Percentiles rank a stretch among this genome's conserved stretches.
phyloP scores from a whole-genome alignment of 2,113 vertebrate genomes.

The Romanogobio albipinnatus region DNA sequence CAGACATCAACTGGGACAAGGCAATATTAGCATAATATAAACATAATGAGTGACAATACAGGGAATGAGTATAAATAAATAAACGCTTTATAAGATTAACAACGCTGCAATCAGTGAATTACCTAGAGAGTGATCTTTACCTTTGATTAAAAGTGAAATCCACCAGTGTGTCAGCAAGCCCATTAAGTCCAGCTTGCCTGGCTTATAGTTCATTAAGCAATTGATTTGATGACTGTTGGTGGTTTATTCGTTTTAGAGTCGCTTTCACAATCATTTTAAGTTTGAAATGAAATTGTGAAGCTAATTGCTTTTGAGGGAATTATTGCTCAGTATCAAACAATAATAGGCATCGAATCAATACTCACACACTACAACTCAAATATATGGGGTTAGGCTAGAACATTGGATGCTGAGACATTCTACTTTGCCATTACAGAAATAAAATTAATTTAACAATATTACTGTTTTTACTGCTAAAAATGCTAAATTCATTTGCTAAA shows the following conservation, averaged over 20 bases:
- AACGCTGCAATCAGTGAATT: conserved; percentile 26
- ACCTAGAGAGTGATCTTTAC: conserved; percentile 12
- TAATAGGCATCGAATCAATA: not conserved
- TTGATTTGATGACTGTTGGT: conserved; percentile 26
- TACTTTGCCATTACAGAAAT: not conserved
- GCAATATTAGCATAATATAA: conserved; percentile 55
- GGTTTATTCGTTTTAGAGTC: not conserved
- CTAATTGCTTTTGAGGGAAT: not conserved
- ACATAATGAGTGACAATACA: conserved; percentile 46
- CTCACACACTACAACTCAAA: not conserved
- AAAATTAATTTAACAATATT: not conserved
- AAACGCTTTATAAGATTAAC: conserved; percentile 39
- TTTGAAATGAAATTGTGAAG: not conserved
- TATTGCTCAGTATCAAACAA: not conserved
- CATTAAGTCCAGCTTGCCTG: not conserved
- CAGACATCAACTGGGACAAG: conserved; percentile 20
- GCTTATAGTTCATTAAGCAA: conserved; percentile 41
- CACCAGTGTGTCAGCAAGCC: conserved; percentile 18
- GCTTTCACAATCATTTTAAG: conserved; percentile 5
- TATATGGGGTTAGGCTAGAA: not conserved
- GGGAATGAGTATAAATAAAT: conserved; percentile 1
- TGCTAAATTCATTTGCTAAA: no score
- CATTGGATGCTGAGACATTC: not conserved
- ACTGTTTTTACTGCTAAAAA: no score
- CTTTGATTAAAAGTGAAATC: conserved; percentile 44